A percentile compares a stretch with the other conserved stretches of the same genome.
phyloP scores from a whole-genome alignment of 2,888 invertebrate species.

The Ophioninae sp. region DNA sequence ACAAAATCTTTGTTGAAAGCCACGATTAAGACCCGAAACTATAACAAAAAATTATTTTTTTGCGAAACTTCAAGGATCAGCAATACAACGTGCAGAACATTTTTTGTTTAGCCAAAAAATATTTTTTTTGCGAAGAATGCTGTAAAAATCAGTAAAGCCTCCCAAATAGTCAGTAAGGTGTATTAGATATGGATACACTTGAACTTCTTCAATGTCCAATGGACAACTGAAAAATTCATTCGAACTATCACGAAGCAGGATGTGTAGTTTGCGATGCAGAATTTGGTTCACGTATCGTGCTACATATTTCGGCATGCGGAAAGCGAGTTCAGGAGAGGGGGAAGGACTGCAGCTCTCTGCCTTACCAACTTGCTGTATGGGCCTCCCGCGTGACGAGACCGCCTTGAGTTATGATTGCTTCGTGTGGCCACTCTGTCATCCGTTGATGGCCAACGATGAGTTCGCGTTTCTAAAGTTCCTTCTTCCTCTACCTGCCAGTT shows the following conservation, averaged over 20 bases:
- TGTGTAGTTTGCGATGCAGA: background rate
- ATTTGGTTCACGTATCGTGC: background rate
- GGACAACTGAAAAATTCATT: background rate
- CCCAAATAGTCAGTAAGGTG: background rate
- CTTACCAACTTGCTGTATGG: conserved; percentile 67
- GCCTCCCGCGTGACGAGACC: conserved; percentile 65
- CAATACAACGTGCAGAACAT: background rate
- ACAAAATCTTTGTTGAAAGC: too few relatives aligned
- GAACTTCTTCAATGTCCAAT: background rate
- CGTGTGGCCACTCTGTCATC: conserved; percentile 73
- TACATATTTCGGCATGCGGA: background rate
- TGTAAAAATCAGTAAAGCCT: background rate
- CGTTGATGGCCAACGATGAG: conserved; percentile 44
- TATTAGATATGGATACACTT: background rate
- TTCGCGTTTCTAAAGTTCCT: conserved; percentile 43
- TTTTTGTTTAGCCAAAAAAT: too few relatives aligned
- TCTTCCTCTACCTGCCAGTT: conserved; percentile 44
- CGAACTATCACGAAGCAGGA: background rate
- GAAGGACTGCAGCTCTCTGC: background rate
- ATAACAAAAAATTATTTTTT: background rate
- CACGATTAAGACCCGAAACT: background rate
- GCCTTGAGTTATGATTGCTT: conserved; percentile 77
- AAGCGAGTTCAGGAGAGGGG: background rate
- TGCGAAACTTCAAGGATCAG: background rate
- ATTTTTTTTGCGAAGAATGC: too few relatives aligned